Percentiles rank a stretch among this genome's conserved stretches.
Evolutionary conservation across 2,888 invertebrate genomes (phyloP).

Genomic region (Pachycephus smyrnensis): DNA sequence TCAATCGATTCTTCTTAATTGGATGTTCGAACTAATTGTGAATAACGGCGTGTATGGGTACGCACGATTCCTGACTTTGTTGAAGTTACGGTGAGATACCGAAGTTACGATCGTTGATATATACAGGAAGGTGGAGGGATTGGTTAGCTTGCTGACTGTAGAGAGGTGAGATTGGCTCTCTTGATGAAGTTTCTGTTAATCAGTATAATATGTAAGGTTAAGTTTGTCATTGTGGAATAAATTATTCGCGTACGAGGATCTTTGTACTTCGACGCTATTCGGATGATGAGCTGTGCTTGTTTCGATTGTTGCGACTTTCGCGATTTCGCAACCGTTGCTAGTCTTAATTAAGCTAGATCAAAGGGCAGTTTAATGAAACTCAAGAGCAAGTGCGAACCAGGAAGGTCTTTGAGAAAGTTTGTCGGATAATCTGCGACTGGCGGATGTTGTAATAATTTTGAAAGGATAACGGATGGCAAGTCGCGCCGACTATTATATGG

Average conservation of each 20-base stretch:
- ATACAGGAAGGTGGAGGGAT: background rate
- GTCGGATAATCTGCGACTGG: background rate
- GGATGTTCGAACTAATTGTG: background rate
- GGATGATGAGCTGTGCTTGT: background rate
- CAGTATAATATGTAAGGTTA: background rate
- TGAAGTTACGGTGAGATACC: background rate
- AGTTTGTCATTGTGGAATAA: background rate
- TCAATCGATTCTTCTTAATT: background rate
- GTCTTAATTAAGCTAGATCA: conserved; percentile 47
- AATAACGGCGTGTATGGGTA: background rate
- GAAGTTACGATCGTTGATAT: background rate
- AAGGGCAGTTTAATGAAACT: conserved; percentile 44
- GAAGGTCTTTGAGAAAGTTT: background rate
- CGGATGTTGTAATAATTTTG: background rate
- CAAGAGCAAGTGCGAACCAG: conserved; percentile 17
- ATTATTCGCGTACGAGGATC: background rate
- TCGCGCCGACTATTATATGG: background rate
- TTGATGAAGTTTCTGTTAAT: too few species aligned
- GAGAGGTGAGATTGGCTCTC: too few species aligned
- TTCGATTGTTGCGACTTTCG: background rate
- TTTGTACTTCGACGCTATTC: background rate
- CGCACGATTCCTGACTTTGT: background rate
- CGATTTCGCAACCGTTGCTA: background rate
- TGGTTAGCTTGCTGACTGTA: background rate
- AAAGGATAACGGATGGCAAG: background rate